These are phyloP conservation scores for Odontomyia ornata DNA, from an alignment of 2,888 invertebrate genomes.

Conservation along the genomic window DNA sequence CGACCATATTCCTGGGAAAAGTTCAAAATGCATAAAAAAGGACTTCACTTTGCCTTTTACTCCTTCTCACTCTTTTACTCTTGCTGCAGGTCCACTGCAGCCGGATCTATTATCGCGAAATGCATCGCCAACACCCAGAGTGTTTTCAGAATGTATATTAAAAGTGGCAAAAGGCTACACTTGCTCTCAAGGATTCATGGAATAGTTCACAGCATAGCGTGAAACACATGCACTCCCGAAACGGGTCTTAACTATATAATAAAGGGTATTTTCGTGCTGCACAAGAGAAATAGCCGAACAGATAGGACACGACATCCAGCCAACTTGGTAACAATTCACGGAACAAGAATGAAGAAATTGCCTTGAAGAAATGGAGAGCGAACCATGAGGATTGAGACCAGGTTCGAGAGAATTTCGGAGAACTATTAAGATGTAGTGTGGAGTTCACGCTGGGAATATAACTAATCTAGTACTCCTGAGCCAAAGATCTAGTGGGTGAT, in stretches of 20 bases:
- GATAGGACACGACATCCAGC: neutral
- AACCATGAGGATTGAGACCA: no score
- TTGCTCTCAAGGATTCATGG: neutral
- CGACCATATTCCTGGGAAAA: neutral
- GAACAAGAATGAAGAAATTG: constrained; percentile 20
- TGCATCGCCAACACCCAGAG: neutral
- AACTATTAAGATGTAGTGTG: constrained; percentile 24
- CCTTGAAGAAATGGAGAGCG: neutral
- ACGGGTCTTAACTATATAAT: neutral
- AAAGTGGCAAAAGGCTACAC: neutral
- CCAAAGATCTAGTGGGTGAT: constrained; percentile 10
- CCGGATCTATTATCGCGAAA: neutral
- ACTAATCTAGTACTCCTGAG: neutral
- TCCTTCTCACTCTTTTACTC: no score
- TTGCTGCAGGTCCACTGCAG: no score
- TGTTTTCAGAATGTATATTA: neutral
- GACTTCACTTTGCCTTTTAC: no score
- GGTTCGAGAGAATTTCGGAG: no score
- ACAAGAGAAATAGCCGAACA: neutral
- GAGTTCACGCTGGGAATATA: neutral
- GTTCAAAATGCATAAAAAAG: no score
- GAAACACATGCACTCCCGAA: neutral
- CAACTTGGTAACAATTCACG: constrained; percentile 6
- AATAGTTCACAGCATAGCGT: neutral
- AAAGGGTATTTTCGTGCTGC: neutral